A percentile compares a stretch with the other conserved stretches of the same genome.
Evolutionary conservation across 2,797 vertebrate species (phyloP).

Genomic region (Cyclura pinguis): DNA sequence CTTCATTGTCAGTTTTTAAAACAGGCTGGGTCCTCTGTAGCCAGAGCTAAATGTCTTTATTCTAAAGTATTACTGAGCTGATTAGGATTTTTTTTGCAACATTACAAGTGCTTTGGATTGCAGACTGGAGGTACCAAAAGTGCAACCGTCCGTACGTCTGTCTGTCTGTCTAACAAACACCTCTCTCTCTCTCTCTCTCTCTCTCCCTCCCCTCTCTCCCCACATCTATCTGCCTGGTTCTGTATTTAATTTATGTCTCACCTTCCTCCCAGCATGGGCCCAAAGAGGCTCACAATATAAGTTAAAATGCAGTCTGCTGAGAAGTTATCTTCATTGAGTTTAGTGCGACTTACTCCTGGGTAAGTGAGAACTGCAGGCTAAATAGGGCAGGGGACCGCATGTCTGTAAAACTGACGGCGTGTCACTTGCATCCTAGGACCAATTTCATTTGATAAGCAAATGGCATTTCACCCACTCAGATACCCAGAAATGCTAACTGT

Average conservation of each 20-base stretch:
- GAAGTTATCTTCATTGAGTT: background rate
- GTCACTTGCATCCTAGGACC: background rate
- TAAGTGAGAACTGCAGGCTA: background rate
- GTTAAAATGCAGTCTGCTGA: background rate
- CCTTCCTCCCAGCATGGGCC: too few relatives aligned
- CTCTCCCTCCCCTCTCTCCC: too few relatives aligned
- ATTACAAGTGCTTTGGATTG: too few relatives aligned
- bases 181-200: too few relatives aligned
- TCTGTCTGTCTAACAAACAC: too few relatives aligned
- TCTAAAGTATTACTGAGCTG: background rate
- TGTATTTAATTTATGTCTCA: too few relatives aligned
- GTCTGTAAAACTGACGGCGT: background rate
- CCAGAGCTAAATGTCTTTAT: background rate
- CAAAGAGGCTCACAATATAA: background rate
- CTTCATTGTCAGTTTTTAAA: slow-evolving; percentile 56
- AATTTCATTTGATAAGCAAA: slow-evolving; percentile 18
- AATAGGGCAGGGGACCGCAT: background rate
- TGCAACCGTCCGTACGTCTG: too few relatives aligned
- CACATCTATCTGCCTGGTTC: too few relatives aligned
- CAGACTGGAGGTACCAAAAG: too few relatives aligned
- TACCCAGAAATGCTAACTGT: background rate
- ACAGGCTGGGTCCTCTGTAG: slow-evolving; percentile 32
- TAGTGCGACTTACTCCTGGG: background rate
- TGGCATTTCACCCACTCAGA: background rate
- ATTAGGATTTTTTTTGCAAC: background rate